These are phyloP conservation scores for Echinops telfairi DNA, from an alignment of 2,113 vertebrate genomes.

Conservation along the genomic window DNA sequence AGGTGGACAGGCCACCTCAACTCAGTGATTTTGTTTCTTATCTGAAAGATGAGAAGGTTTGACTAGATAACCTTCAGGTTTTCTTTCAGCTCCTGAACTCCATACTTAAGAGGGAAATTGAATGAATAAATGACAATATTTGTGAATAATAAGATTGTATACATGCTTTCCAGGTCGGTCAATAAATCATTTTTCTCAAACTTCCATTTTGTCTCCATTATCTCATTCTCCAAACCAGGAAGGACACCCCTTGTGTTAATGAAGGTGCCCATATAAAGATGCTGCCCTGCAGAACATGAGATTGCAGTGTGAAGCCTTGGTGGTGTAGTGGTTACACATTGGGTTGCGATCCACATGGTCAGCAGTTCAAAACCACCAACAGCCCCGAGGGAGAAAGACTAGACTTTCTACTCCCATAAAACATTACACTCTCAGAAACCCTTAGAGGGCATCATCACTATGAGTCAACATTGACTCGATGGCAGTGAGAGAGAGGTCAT, in stretches of 20 bases:
- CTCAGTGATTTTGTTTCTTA: background rate
- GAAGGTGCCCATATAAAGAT: background rate
- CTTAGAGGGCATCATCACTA: no score
- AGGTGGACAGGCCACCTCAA: background rate
- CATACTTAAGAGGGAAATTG: background rate
- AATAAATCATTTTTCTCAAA: constrained; percentile 4
- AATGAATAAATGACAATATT: background rate
- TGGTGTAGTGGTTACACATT: no score
- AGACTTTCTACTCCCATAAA: no score
- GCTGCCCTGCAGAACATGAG: background rate
- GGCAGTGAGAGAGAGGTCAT: background rate
- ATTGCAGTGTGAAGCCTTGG: background rate
- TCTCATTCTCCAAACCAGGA: constrained; percentile 12
- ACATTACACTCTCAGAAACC: no score
- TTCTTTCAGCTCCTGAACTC: background rate
- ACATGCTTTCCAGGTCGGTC: background rate
- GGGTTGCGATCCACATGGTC: no score
- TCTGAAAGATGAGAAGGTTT: background rate
- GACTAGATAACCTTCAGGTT: background rate
- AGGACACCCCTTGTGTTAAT: background rate
- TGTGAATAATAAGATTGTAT: constrained; percentile 23
- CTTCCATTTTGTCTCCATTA: background rate
- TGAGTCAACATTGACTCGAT: no score
- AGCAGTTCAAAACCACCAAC: no score
- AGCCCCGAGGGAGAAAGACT: no score